Evolutionary conservation across 2,797 vertebrate species (phyloP).

Genomic region (Lerista edwardsae): DNA sequence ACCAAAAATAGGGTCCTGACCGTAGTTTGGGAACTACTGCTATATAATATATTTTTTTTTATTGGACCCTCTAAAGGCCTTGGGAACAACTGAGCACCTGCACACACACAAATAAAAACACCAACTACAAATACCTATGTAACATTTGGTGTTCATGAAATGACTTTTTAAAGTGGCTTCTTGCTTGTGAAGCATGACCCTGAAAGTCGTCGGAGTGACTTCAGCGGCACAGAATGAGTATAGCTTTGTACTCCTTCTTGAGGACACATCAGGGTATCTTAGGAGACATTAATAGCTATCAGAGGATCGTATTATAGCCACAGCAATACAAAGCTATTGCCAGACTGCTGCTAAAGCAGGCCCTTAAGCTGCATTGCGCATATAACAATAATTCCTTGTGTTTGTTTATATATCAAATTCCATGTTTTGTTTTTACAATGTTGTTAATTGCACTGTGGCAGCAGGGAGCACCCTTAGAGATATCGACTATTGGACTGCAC

Average conservation of each 20-base stretch:
- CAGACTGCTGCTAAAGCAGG: background rate
- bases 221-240: background rate
- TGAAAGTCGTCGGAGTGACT: background rate
- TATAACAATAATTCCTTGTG: conserved; percentile 6
- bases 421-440: background rate
- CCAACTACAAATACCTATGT: background rate
- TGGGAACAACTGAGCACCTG: background rate
- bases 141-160: background rate
- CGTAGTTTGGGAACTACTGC: background rate
- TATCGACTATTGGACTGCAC: background rate
- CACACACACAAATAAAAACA: too few species aligned
- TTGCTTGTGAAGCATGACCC: background rate
- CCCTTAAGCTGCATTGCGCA: background rate
- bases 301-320: background rate
- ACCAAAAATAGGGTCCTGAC: too few species aligned
- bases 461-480: background rate
- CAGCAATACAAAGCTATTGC: background rate
- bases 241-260: background rate
- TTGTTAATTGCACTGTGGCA: conserved; percentile 1
- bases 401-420: conserved; percentile 1
- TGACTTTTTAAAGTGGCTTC: background rate
- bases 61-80: background rate
- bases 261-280: background rate
- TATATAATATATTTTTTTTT: background rate
- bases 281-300: background rate